Evolutionary conservation across 1,140 invertebrate genomes (phyloP).

Genomic region (Elymnias hypermnestra): DNA sequence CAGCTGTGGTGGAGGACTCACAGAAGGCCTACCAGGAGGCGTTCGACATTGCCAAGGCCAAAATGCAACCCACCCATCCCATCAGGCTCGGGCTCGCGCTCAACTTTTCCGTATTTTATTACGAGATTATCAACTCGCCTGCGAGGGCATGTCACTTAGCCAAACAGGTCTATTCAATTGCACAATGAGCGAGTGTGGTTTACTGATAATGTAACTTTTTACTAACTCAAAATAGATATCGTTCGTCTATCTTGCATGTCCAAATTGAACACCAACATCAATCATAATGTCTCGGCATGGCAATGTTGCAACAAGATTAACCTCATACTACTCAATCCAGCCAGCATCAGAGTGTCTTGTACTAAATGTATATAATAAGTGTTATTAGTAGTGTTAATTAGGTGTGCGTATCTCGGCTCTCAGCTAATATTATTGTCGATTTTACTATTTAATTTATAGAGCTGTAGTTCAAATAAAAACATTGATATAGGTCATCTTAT

Average conservation of each 20-base stretch:
- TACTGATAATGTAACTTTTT: slow-evolving; percentile 34
- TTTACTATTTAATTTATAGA: no score
- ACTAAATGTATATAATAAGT: slow-evolving; percentile 14
- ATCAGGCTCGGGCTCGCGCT: slow-evolving; percentile 97
- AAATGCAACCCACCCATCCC: slow-evolving; percentile 98
- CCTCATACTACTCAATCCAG: slow-evolving; percentile 62
- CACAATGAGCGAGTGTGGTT: slow-evolving; percentile 46
- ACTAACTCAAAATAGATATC: slow-evolving; percentile 38
- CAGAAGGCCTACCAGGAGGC: slow-evolving; percentile 99
- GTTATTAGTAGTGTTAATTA: no score
- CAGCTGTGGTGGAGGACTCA: slow-evolving; percentile 97
- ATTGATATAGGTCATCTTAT: no score
- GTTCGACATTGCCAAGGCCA: slow-evolving; percentile 98
- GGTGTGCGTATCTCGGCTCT: neutral
- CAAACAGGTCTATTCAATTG: slow-evolving; percentile 88
- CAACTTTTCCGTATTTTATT: slow-evolving; percentile 99
- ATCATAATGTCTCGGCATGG: slow-evolving; percentile 48
- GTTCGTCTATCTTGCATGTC: slow-evolving; percentile 31
- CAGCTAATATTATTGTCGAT: neutral
- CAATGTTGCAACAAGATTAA: slow-evolving; percentile 52
- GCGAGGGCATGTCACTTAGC: slow-evolving; percentile 97
- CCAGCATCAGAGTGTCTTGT: slow-evolving; percentile 59
- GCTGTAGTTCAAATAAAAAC: no score
- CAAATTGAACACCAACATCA: slow-evolving; percentile 9
- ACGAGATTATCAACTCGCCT: slow-evolving; percentile 98